These are phyloP conservation scores for Anthonomus grandis DNA, from an alignment of 1,140 invertebrate species.

Conservation along the genomic window DNA sequence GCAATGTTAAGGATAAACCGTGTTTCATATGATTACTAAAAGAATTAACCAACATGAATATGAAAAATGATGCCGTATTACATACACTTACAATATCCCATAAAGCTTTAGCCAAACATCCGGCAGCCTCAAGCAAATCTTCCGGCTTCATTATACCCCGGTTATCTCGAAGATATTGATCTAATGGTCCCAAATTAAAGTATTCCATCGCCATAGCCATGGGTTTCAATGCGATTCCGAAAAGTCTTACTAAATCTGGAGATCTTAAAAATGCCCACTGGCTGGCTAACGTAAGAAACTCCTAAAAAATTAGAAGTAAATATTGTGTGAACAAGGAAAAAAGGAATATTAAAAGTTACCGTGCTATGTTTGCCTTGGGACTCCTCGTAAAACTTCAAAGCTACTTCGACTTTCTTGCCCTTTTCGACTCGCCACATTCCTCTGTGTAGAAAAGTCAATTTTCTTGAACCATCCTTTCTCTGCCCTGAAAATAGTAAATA, in stretches of 20 bases:
- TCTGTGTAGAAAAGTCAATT: conserved; percentile 61
- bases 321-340: neutral
- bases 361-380: conserved; percentile 57
- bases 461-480: conserved; percentile 57
- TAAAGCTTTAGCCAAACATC: conserved; percentile 72
- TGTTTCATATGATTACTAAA: no score
- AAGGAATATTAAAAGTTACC: conserved; percentile 38
- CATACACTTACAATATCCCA: conserved; percentile 65
- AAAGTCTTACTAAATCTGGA: conserved; percentile 67
- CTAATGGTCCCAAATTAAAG: conserved; percentile 71
- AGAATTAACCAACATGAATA: neutral
- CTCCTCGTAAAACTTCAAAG: conserved; percentile 70
- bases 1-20: no score
- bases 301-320: conserved; percentile 59
- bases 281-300: conserved; percentile 71
- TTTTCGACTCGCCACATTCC: conserved; percentile 66
- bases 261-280: conserved; percentile 74
- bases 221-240: conserved; percentile 62
- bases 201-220: conserved; percentile 81
- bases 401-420: conserved; percentile 69
- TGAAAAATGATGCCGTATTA: neutral
- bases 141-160: conserved; percentile 58
- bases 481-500: conserved; percentile 52
- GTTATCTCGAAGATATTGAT: conserved; percentile 64
- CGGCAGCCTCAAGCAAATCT: conserved; percentile 75